These are phyloP conservation scores for Syrmaticus mikado DNA, from an alignment of 2,113 vertebrate species.

Conservation along the genomic window DNA sequence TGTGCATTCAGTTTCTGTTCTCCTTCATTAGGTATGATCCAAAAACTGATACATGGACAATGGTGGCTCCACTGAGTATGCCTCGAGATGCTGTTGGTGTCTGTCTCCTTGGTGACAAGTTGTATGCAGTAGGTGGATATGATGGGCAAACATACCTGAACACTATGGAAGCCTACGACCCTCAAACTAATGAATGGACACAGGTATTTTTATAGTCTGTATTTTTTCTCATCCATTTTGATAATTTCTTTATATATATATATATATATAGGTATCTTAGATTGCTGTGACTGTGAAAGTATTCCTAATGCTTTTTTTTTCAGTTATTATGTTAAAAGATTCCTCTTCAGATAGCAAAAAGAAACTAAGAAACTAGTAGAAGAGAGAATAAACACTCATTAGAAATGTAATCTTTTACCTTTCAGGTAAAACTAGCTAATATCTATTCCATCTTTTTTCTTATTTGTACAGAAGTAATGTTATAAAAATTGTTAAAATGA, in stretches of 20 bases:
- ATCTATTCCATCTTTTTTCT: neutral
- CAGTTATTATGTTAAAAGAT: neutral
- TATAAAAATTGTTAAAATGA: neutral
- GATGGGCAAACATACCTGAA: constrained; percentile 84
- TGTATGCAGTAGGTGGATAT: constrained; percentile 84
- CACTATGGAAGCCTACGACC: constrained; percentile 84
- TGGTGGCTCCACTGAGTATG: constrained; percentile 83
- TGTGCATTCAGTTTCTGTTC: neutral
- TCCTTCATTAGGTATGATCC: constrained; percentile 79
- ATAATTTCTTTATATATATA: neutral
- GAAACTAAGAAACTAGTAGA: neutral
- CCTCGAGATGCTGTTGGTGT: constrained; percentile 84
- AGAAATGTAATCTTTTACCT: neutral
- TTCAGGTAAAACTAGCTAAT: neutral
- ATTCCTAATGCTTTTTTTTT: neutral
- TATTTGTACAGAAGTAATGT: neutral
- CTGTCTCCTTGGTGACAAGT: constrained; percentile 81
- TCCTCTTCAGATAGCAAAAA: neutral
- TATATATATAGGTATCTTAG: neutral
- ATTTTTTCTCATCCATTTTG: neutral
- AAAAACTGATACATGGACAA: constrained; percentile 85
- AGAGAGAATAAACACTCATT: neutral
- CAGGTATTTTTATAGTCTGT: constrained; percentile 68
- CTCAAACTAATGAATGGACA: constrained; percentile 84
- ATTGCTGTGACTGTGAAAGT: neutral